These are phyloP conservation scores for Phaetusa simplex DNA, from an alignment of 2,113 vertebrate genomes.

Conservation along the genomic window DNA sequence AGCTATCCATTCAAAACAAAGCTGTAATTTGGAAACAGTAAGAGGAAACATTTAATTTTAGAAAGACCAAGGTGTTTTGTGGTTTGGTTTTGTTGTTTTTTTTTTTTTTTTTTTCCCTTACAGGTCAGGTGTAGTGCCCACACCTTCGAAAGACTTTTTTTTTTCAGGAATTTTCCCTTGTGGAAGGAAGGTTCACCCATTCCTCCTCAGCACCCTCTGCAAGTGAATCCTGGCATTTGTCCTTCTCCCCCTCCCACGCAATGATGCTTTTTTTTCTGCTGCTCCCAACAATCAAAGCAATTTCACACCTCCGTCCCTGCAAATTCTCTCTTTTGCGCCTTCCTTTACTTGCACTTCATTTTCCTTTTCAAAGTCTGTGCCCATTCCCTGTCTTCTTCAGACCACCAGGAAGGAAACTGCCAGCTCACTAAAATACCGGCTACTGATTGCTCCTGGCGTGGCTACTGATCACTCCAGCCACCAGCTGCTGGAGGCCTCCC, in stretches of 20 bases:
- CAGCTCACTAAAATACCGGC: not conserved
- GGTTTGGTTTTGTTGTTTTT: no score
- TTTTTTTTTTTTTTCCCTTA: not conserved
- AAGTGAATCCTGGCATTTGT: not conserved
- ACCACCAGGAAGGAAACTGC: not conserved
- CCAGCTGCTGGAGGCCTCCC: not conserved
- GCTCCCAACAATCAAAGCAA: not conserved
- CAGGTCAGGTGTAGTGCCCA: not conserved
- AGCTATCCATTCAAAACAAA: not conserved
- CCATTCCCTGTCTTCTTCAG: not conserved
- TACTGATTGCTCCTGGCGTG: no score
- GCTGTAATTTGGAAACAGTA: not conserved
- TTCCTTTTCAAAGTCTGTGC: not conserved
- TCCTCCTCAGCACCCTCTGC: not conserved
- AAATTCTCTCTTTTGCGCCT: not conserved
- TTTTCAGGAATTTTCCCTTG: not conserved
- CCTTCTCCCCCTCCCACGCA: rapidly evolving
- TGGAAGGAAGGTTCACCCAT: not conserved
- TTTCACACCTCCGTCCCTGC: not conserved
- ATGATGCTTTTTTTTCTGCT: not conserved
- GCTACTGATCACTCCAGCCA: rapidly evolving
- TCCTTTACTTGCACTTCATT: not conserved
- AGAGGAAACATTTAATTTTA: not conserved
- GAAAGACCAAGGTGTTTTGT: not conserved
- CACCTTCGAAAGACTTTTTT: not conserved